Percentiles rank a stretch among this genome's conserved stretches.
Conservation (phyloP, 1,140 invertebrate species). For the Coptotermes formosanus region DNA sequence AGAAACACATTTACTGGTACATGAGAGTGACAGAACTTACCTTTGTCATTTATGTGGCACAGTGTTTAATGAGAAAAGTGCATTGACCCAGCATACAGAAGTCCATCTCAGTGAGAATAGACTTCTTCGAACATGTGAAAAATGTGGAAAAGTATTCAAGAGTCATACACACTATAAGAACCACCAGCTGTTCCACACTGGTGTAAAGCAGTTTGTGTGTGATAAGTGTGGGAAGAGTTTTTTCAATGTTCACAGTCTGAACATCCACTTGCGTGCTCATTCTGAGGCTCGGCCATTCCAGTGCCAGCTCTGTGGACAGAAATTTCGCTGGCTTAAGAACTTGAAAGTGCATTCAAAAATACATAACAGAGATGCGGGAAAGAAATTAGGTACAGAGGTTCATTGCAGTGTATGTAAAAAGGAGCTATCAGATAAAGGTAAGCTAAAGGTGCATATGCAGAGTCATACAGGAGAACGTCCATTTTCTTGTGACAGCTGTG, state of each 20-base stretch:
- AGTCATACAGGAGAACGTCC: neutral
- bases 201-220: constrained; percentile 32
- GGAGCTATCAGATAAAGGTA: neutral
- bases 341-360: neutral
- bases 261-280: constrained; percentile 33
- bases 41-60: constrained; percentile 45
- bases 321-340: neutral
- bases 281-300: neutral
- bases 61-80: constrained; percentile 40
- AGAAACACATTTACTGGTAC: neutral
- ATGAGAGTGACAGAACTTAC: neutral
- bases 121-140: neutral
- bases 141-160: constrained; percentile 18
- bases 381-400: neutral
- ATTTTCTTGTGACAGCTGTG: neutral
- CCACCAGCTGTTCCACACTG: neutral
- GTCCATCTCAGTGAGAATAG: neutral
- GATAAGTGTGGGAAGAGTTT: constrained; percentile 34
- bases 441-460: neutral
- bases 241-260: constrained; percentile 29
- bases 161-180: neutral
- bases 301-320: neutral
- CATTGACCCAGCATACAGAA: neutral
- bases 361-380: neutral
- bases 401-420: neutral